A percentile compares a stretch with the other conserved stretches of the same genome.
Conservation (phyloP, 2,888 invertebrate species). For the Cataglyphis altisquamis region DNA sequence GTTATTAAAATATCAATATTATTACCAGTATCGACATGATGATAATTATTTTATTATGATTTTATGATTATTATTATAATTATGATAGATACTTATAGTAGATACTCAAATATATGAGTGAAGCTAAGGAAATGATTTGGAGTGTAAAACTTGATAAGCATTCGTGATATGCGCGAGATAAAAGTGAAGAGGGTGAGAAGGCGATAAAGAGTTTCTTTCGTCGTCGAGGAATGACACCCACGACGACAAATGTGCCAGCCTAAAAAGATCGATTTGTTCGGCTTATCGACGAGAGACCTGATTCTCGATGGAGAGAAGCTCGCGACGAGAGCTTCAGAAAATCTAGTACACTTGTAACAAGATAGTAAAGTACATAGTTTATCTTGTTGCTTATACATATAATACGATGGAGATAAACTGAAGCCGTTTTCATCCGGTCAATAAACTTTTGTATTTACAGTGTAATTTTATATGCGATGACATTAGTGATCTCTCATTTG, state of each 20-base stretch:
- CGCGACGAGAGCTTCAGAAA: conserved; percentile 3
- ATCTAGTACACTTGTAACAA: conserved; percentile 1
- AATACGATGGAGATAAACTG: neutral
- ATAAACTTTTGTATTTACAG: neutral
- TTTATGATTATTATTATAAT: conserved; percentile 25
- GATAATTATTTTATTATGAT: neutral
- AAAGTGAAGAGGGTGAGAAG: conserved; percentile 47
- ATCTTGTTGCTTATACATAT: neutral
- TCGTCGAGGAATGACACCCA: conserved; percentile 43
- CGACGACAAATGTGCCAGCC: conserved; percentile 19
- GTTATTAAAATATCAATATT: neutral
- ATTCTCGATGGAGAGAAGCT: conserved; percentile 3
- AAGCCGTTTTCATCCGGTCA: neutral
- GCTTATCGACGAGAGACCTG: neutral
- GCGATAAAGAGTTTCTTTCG: conserved; percentile 52
- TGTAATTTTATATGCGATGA: conserved; percentile 4
- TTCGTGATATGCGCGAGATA: conserved; percentile 34
- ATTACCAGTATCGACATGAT: neutral
- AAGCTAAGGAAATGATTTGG: conserved; percentile 25
- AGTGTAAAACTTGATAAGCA: conserved; percentile 9
- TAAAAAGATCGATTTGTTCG: neutral
- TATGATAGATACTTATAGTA: conserved; percentile 8
- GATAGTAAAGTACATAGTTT: neutral
- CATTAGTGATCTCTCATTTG: neutral
- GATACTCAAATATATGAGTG: neutral